phyloP scores from a whole-genome alignment of 2,797 vertebrate genomes.

The Rhinoraja longicauda region DNA sequence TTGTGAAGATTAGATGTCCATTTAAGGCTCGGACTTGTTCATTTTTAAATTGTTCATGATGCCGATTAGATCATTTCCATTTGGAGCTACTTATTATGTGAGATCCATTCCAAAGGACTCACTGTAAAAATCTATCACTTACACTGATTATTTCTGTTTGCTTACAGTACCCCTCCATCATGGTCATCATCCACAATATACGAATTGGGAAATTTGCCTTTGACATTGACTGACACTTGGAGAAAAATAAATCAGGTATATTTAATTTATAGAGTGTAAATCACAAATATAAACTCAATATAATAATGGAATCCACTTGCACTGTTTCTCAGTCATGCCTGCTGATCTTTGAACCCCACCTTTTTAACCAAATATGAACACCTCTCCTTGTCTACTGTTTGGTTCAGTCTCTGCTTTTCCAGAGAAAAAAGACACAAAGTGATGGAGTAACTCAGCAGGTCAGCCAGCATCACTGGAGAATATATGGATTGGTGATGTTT shows the following conservation, averaged over 20 bases:
- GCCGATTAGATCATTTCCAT: neutral
- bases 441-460: no score
- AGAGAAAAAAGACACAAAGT: no score
- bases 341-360: neutral
- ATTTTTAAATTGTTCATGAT: neutral
- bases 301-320: neutral
- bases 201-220: conserved; percentile 40
- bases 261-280: no score
- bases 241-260: neutral
- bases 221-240: conserved; percentile 7
- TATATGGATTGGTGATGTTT: no score
- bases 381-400: neutral
- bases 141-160: conserved; percentile 22
- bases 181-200: conserved; percentile 42
- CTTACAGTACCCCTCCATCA: conserved; percentile 36
- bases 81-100: neutral
- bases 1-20: conserved; percentile 37
- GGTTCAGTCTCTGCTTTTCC: neutral
- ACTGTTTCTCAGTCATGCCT: neutral
- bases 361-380: neutral
- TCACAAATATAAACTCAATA: neutral
- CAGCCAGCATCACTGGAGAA: no score
- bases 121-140: neutral
- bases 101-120: neutral
- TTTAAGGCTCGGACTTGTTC: neutral